Evolutionary conservation across 2,888 invertebrate species (phyloP), one percentile per base, ranked within the genome.

Genomic region (Drosophila longiperda): DNA sequence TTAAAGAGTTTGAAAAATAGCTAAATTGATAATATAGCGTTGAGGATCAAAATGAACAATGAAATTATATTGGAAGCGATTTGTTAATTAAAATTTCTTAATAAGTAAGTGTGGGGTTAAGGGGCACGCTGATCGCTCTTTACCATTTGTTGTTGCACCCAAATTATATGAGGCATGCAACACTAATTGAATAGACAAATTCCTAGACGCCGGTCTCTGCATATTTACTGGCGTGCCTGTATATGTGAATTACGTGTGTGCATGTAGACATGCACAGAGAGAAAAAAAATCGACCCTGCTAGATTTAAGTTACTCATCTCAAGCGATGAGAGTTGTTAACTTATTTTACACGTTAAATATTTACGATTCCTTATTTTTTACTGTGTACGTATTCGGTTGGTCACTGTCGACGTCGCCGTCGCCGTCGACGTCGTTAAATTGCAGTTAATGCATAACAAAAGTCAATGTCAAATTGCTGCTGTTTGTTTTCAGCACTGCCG

Each of bases 371-470:
- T 15, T 8, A 45, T 23, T 33, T 34, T 53, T n/a, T 17, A 12
- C 26, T 2, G 36, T 54, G 36, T 9, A 36, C 42, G 40, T 42
- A 26, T 53, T 36, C 45, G 58, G 55, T 67, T 66, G 20, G 49
- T 23, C 54, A 50, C 29, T 57, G 66, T 60, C 65, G 63, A 20
- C 66, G 57, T 58, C 58, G 53, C 9, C 36, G 36, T 40, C 55
- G 69, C n/a, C 78, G 70, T 85, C 54, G 66, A 26, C 78, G 69
- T 87, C 82, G 76, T 87, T 84, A 90, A 83, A 90, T 54, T 74
- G 87, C 84, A 83, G 72, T 83, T 86, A 89, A 79, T 71, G 42
- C 76, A 66, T 29, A 74, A 89, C 89, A 77, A 81, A 90, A 83
- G 87, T 83, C 86, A 87, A 87, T 87, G 86, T 73, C 89, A 83